Evolutionary conservation across 2,113 vertebrate species (phyloP).

Genomic region (Ranitomeya variabilis): DNA sequence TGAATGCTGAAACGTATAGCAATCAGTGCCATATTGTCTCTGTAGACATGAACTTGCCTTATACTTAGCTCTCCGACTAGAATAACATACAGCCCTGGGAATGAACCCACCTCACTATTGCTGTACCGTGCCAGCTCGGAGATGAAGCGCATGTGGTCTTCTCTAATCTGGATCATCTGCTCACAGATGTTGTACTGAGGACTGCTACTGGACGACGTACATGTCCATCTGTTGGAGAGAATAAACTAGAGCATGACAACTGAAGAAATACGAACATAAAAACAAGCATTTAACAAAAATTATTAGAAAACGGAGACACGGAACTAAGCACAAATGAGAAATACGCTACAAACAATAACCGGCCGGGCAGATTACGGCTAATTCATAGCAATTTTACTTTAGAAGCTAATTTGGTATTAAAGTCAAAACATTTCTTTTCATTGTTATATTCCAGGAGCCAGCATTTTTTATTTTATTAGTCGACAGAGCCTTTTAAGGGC

Average conservation of each 20-base stretch:
- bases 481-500: too few species aligned
- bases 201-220: constrained; percentile 87
- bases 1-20: not conserved
- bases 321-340: not conserved
- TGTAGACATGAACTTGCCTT: not conserved
- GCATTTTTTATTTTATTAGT: too few species aligned
- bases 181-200: constrained; percentile 98
- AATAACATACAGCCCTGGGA: not conserved
- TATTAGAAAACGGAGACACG: not conserved
- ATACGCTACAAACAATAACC: not conserved
- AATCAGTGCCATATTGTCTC: not conserved
- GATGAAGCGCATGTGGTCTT: constrained; percentile 99
- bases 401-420: too few species aligned
- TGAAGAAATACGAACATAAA: not conserved
- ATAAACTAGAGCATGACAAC: not conserved
- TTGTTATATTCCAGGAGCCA: too few species aligned
- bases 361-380: too few species aligned
- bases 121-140: constrained; percentile 96
- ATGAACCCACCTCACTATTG: constrained; percentile 89
- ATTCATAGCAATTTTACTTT: too few species aligned
- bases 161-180: constrained; percentile 98
- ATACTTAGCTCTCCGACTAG: not conserved
- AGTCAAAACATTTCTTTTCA: too few species aligned
- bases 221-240: constrained; percentile 73
- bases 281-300: not conserved